A percentile compares a stretch with the other conserved stretches of the same genome.
These are phyloP conservation scores for Hydrotaea diabolus DNA, from an alignment of 2,888 invertebrate genomes.

Conservation along the genomic window DNA sequence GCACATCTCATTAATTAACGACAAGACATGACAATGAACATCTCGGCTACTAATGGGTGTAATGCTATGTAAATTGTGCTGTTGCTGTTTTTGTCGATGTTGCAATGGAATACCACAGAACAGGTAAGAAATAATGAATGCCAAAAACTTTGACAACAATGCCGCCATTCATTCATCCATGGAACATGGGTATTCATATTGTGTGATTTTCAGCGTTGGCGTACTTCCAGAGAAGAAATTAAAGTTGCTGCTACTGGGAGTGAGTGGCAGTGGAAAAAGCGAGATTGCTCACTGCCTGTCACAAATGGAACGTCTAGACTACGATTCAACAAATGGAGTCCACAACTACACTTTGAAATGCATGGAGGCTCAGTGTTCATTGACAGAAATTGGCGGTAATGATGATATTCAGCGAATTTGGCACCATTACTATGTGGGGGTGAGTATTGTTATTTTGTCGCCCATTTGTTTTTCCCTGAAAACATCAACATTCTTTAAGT, in stretches of 20 bases:
- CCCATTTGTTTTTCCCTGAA: not conserved
- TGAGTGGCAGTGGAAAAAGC: slow-evolving; percentile 77
- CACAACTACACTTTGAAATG: slow-evolving; percentile 70
- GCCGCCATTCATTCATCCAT: not conserved
- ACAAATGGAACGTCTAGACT: slow-evolving; percentile 68
- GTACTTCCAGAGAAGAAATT: slow-evolving; percentile 66
- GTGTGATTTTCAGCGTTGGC: slow-evolving; percentile 62
- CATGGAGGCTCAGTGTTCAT: slow-evolving; percentile 65
- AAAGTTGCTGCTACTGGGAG: slow-evolving; percentile 76
- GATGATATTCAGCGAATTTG: slow-evolving; percentile 78
- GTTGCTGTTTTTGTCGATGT: slow-evolving; percentile 57
- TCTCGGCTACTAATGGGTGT: slow-evolving; percentile 67
- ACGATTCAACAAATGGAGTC: slow-evolving; percentile 78
- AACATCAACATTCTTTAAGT: too few relatives aligned
- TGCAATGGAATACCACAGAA: slow-evolving; percentile 61
- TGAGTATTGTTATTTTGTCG: slow-evolving; percentile 51
- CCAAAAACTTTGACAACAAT: not conserved
- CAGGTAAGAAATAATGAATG: slow-evolving; percentile 57
- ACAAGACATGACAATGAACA: slow-evolving; percentile 40
- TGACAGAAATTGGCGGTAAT: slow-evolving; percentile 79
- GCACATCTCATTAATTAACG: slow-evolving; percentile 15
- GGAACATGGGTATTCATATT: slow-evolving; percentile 42
- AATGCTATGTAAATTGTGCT: slow-evolving; percentile 66
- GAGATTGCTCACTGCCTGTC: slow-evolving; percentile 75
- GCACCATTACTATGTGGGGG: slow-evolving; percentile 76